phyloP scores from a whole-genome alignment of 2,797 vertebrate species.

The Halcyon leucocephala region DNA sequence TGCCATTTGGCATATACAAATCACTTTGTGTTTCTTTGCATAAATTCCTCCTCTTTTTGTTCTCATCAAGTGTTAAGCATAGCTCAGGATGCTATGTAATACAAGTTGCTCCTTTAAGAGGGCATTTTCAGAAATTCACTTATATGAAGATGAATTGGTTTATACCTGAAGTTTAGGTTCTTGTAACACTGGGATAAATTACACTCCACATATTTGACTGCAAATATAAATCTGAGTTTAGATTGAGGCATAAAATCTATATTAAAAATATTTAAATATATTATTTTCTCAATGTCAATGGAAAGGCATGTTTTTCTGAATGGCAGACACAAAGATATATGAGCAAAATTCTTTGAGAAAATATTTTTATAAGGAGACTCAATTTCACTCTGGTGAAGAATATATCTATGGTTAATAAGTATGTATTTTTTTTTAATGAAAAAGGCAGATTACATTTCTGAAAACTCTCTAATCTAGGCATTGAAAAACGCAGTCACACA shows the following conservation, averaged over 20 bases:
- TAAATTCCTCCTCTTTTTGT: background rate
- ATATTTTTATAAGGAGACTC: background rate
- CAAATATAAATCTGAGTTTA: background rate
- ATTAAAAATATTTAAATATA: background rate
- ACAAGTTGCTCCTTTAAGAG: background rate
- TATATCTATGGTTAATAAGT: background rate
- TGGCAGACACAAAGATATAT: background rate
- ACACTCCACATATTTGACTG: accelerated
- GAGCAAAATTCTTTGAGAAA: background rate
- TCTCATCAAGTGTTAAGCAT: background rate
- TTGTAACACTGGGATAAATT: background rate
- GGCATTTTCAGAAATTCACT: background rate
- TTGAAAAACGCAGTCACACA: background rate
- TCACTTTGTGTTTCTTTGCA: background rate
- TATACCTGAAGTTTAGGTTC: background rate
- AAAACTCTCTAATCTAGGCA: background rate
- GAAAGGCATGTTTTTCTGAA: background rate
- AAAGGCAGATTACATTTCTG: background rate
- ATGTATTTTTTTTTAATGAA: background rate
- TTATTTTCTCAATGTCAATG: background rate
- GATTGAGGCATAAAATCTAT: background rate
- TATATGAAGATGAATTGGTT: background rate
- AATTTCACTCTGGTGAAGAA: background rate
- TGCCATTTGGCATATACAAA: background rate
- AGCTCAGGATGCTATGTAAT: background rate